Base-by-base conservation (phyloP, 2,113 vertebrate genomes). In the Oryctolagus cuniculus region DNA sequence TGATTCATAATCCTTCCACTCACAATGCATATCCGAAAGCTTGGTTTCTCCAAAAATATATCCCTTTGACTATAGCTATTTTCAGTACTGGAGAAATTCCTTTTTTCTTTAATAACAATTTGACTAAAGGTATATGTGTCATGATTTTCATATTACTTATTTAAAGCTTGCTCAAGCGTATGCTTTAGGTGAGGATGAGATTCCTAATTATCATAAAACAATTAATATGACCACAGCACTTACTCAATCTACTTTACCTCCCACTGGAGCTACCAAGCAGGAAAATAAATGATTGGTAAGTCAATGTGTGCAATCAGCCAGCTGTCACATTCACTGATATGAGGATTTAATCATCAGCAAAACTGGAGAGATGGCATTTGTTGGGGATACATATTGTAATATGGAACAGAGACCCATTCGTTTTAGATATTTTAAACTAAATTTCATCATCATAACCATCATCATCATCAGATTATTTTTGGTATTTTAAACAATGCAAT, bases 171-270 rank as follows among this genome's bases (percentile, higher is more conserved):
- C 2, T n/a, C 64, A 74, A 44, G 53, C 34, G 73, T 64, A 21
- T 31, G 6, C 0, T 9, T 63, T 13, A 2, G 19, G 7, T 38
- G 15, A 6, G 44, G 24, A 44, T 51, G 64, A 66, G 79, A 80
- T 73, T 93, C 90, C 92, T 87, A 90, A 80, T 73, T 89, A 84
- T 93, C 44, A 61, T 81, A 78, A 90, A 87, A 91, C 72, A 93
- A 73, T 95, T 91, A 77, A 44, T 72, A 53, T 90, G 92, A 85
- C 66, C 87, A 90, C 74, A 95, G 27, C 34, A 86, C 44, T 93
- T 74, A 86, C 2, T 92, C 82, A 79, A 69, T 51, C 63, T 53
- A 72, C 51, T 91, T 77, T 87, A 63, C 29, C 38, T 92, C 67
- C 81, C 72, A 67, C 9, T 49, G 69, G 55, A 80, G 89, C 88